A percentile compares a stretch with the other conserved stretches of the same genome.
Evolutionary conservation across 2,888 invertebrate species (phyloP).

Genomic region (Ennomos erosarius): DNA sequence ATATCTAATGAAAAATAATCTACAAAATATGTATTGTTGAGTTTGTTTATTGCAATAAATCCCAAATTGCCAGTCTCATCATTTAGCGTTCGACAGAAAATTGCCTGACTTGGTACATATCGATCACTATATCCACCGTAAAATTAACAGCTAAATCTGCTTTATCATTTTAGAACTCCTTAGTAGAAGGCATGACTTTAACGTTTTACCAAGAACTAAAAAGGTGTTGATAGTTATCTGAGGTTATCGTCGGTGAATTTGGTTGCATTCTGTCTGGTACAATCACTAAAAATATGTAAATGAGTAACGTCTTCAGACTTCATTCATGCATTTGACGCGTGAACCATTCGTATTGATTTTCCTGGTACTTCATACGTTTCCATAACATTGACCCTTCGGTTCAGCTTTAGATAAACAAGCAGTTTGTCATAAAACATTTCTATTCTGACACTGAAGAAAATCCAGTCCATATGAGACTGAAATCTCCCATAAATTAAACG

Average conservation of each 20-base stretch:
- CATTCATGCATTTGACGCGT: slow-evolving; percentile 25
- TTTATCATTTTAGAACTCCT: too few species aligned
- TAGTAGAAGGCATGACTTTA: too few species aligned
- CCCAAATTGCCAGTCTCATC: not conserved
- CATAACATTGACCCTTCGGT: slow-evolving; percentile 46
- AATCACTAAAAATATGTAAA: slow-evolving; percentile 18
- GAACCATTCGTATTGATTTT: slow-evolving; percentile 32
- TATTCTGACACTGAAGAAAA: too few species aligned
- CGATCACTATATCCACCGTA: not conserved
- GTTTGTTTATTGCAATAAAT: slow-evolving; percentile 1
- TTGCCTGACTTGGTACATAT: not conserved
- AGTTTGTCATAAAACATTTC: slow-evolving; percentile 12
- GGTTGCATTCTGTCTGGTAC: not conserved
- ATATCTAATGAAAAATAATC: too few species aligned
- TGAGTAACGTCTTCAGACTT: slow-evolving; percentile 12
- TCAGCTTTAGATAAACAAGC: slow-evolving; percentile 23
- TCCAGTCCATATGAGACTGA: too few species aligned
- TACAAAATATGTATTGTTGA: too few species aligned
- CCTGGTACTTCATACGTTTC: slow-evolving; percentile 37
- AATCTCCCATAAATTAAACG: too few species aligned
- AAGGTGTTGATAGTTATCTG: not conserved
- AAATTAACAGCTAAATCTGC: not conserved
- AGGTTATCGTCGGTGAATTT: not conserved
- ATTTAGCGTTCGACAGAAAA: not conserved
- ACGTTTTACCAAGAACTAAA: too few species aligned